A percentile compares a stretch with the other conserved stretches of the same genome.
phyloP scores from a whole-genome alignment of 2,113 vertebrate species.

The Campylorhamphus procurvoides region DNA sequence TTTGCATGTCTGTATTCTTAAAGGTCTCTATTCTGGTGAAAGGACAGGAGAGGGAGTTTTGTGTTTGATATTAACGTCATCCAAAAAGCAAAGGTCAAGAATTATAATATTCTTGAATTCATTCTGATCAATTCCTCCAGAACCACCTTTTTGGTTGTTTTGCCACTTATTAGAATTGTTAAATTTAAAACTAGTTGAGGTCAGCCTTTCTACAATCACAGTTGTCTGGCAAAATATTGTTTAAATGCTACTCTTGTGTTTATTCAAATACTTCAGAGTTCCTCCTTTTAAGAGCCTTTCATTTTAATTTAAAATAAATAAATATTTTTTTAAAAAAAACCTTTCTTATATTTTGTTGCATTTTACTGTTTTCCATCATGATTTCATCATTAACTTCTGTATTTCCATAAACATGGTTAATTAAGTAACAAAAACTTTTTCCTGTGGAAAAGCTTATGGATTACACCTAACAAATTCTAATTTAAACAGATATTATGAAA shows the following conservation, averaged over 20 bases:
- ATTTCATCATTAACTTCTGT: not conserved
- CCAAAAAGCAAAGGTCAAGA: not conserved
- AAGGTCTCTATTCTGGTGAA: not conserved
- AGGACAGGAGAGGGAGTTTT: not conserved
- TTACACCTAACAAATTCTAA: not conserved
- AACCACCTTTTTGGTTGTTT: slow-evolving; percentile 43
- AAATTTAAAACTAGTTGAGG: slow-evolving; percentile 64
- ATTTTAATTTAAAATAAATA: slow-evolving; percentile 27
- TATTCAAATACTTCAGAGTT: slow-evolving; percentile 47
- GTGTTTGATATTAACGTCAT: not conserved
- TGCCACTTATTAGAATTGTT: slow-evolving; percentile 33
- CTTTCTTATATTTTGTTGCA: not conserved
- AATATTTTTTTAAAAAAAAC: not conserved
- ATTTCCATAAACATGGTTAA: not conserved
- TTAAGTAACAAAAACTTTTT: not conserved
- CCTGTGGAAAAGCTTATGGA: not conserved
- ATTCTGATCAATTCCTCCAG: slow-evolving; percentile 21
- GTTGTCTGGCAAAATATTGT: slow-evolving; percentile 42
- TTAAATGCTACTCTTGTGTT: slow-evolving; percentile 67
- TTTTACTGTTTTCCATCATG: not conserved
- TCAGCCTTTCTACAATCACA: slow-evolving; percentile 27
- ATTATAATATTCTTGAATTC: not conserved
- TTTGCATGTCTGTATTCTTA: not conserved
- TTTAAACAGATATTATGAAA: not conserved
- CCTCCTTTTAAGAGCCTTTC: not conserved